phyloP scores from a whole-genome alignment of 2,888 invertebrate genomes.

The Drosophila colorata region DNA sequence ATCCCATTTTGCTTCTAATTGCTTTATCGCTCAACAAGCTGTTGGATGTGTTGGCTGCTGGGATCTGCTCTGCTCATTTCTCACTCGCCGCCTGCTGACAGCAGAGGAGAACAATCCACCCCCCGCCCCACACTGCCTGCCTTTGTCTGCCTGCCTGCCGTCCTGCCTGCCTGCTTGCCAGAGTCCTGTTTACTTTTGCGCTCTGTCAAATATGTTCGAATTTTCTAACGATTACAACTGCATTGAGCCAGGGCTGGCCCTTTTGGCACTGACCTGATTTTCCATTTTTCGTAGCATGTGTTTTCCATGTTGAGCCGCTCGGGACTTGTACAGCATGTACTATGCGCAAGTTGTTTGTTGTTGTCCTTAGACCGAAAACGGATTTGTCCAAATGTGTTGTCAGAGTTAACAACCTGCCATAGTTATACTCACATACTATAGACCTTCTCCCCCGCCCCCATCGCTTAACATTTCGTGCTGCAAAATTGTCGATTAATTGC shows the following conservation, averaged over 20 bases:
- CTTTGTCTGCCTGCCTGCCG: neutral
- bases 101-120: constrained; percentile 42
- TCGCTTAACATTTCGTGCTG: constrained; percentile 10
- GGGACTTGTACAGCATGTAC: constrained; percentile 59
- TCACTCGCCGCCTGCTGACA: constrained; percentile 68
- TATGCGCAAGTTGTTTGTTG: constrained; percentile 51
- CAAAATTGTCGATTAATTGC: constrained; percentile 77
- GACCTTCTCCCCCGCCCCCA: neutral
- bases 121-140: constrained; percentile 6
- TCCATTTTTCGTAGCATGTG: constrained; percentile 81
- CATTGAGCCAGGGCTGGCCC: constrained; percentile 42
- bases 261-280: constrained; percentile 72
- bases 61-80: constrained; percentile 69
- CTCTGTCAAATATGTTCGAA: constrained; percentile 83
- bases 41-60: constrained; percentile 59
- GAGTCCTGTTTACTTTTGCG: constrained; percentile 79
- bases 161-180: constrained; percentile 16
- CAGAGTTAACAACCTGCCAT: constrained; percentile 71
- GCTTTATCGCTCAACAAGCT: constrained; percentile 83
- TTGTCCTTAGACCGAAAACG: constrained; percentile 66
- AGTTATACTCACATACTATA: constrained; percentile 37
- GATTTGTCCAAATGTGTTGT: constrained; percentile 73
- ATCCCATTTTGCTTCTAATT: constrained; percentile 82
- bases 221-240: constrained; percentile 80
- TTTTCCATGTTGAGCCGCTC: constrained; percentile 69